These are phyloP conservation scores for Tetragonisca angustula DNA, from an alignment of 2,888 invertebrate genomes.

Conservation along the genomic window DNA sequence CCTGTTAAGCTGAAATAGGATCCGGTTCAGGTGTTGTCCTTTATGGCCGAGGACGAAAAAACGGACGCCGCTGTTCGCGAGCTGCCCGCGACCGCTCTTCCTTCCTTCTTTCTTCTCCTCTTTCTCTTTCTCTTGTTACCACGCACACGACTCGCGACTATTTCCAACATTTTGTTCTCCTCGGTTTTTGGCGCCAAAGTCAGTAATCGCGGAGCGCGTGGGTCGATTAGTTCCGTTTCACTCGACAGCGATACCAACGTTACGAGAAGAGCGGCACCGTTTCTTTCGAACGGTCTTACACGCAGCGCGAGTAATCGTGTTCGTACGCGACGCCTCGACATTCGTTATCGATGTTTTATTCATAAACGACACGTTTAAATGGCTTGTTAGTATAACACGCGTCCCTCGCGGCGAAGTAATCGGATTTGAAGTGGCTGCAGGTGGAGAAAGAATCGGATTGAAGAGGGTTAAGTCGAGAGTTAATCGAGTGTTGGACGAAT, in stretches of 20 bases:
- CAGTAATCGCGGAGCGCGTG: neutral
- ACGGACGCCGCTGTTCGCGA: conserved; percentile 25
- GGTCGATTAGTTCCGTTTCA: neutral
- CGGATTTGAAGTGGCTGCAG: conserved; percentile 4
- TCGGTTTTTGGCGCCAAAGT: neutral
- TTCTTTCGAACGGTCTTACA: too few relatives aligned
- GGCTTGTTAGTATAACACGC: neutral
- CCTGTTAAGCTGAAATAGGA: conserved; percentile 64
- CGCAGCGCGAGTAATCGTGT: neutral
- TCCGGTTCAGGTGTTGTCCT: conserved; percentile 64
- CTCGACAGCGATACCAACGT: too few relatives aligned
- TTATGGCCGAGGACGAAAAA: conserved; percentile 54
- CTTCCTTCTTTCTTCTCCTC: neutral
- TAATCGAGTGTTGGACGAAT: conserved; percentile 1
- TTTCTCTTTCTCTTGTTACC: neutral
- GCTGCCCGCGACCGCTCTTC: neutral
- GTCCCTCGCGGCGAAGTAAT: neutral
- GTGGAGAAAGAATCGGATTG: conserved; percentile 3
- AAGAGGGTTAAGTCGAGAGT: neutral
- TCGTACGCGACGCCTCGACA: neutral
- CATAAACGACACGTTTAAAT: neutral
- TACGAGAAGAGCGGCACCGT: too few relatives aligned
- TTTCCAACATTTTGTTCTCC: neutral
- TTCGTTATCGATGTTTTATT: neutral
- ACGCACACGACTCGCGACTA: conserved; percentile 10